phyloP scores from a whole-genome alignment of 2,797 vertebrate genomes.

The Darevskia nairensis region DNA sequence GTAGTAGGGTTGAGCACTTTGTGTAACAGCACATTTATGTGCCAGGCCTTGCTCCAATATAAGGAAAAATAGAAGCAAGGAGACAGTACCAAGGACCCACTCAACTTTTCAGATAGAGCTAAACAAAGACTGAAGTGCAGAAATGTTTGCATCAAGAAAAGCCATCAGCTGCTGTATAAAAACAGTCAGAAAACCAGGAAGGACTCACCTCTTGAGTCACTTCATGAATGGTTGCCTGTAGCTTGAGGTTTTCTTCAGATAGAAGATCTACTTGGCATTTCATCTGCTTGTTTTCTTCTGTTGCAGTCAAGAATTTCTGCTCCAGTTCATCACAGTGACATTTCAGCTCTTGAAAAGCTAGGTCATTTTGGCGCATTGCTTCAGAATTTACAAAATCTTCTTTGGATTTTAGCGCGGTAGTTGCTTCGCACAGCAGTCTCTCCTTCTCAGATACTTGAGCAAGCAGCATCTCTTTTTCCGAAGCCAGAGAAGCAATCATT shows the following conservation, averaged over 20 bases:
- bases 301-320: constrained; percentile 50
- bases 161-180: neutral
- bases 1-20: neutral
- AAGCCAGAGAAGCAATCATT: constrained; percentile 55
- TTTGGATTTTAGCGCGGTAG: constrained; percentile 66
- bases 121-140: neutral
- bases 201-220: constrained; percentile 75
- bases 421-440: constrained; percentile 69
- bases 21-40: neutral
- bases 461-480: constrained; percentile 71
- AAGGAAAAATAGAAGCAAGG: neutral
- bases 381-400: constrained; percentile 59
- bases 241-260: constrained; percentile 65
- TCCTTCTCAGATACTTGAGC: constrained; percentile 72
- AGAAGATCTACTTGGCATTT: constrained; percentile 66
- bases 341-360: constrained; percentile 64
- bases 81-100: neutral
- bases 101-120: neutral
- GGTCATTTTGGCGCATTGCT: constrained; percentile 43
- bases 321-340: constrained; percentile 53
- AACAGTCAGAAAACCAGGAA: neutral
- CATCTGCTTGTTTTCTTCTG: constrained; percentile 68
- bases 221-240: constrained; percentile 65
- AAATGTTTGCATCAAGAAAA: neutral
- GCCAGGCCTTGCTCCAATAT: neutral